Percentiles rank a stretch among this genome's conserved stretches.
These are phyloP conservation scores for Hesperophylax magnus DNA, from an alignment of 1,140 invertebrate species.

Conservation along the genomic window DNA sequence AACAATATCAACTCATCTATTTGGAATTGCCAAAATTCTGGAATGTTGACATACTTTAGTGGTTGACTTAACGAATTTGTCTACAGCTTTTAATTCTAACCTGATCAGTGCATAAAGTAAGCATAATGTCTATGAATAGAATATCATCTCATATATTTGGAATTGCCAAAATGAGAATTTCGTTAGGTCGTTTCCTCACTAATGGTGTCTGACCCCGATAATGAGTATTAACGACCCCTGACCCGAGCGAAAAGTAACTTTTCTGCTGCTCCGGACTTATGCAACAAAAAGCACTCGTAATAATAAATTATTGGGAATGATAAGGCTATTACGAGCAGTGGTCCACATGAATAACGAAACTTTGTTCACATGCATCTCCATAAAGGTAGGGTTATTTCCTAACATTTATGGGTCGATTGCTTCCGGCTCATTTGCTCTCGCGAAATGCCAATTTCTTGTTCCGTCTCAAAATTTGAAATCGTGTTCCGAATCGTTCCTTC, in stretches of 20 bases:
- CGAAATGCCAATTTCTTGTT: conserved; percentile 36
- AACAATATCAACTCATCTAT: no score
- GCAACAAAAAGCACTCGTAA: background rate
- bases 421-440: conserved; percentile 44
- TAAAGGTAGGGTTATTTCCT: conserved; percentile 25
- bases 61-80: no score
- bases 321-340: background rate
- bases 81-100: no score
- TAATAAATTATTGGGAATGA: conserved; percentile 15
- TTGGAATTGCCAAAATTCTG: no score
- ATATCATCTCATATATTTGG: no score
- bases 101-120: no score
- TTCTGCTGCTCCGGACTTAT: background rate
- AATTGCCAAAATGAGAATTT: no score
- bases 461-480: conserved; percentile 24
- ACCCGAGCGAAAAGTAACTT: no score
- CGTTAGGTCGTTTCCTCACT: no score
- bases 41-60: no score
- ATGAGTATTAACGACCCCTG: no score
- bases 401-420: conserved; percentile 44
- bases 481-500: background rate
- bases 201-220: background rate
- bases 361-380: conserved; percentile 23
- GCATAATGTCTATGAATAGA: no score
- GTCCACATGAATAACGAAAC: conserved; percentile 18